Evolutionary conservation across 2,888 invertebrate species (phyloP).

Genomic region (Cylloceria caligata): DNA sequence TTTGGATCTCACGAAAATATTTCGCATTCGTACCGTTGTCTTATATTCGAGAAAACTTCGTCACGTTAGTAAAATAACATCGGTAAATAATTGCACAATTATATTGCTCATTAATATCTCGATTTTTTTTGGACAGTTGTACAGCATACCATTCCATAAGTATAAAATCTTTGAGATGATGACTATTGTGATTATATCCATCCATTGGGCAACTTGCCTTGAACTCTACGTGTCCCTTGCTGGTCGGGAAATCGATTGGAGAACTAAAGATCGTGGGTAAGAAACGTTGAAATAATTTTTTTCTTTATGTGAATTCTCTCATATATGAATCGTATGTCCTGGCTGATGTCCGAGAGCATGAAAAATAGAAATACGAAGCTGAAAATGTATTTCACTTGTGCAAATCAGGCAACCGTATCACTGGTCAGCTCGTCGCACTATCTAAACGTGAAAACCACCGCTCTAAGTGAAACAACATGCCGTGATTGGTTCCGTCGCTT

Average conservation of each 20-base stretch:
- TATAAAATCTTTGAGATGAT: conserved; percentile 75
- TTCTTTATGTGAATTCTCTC: not conserved
- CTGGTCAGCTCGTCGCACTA: conserved; percentile 77
- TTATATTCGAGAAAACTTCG: conserved; percentile 77
- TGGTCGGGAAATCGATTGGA: conserved; percentile 63
- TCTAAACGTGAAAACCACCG: conserved; percentile 74
- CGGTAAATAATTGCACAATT: not conserved
- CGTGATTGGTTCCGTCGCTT: no score
- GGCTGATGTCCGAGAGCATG: conserved; percentile 77
- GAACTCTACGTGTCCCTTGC: conserved; percentile 78
- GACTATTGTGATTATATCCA: conserved; percentile 69
- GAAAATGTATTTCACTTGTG: conserved; percentile 75
- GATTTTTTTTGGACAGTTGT: conserved; percentile 70
- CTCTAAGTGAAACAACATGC: no score
- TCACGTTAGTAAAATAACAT: conserved; percentile 74
- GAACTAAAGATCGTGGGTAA: conserved; percentile 69
- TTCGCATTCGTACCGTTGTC: conserved; percentile 79
- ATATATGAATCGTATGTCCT: conserved; percentile 72
- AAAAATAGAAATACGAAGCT: conserved; percentile 66
- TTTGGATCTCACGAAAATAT: conserved; percentile 78
- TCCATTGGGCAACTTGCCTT: conserved; percentile 81
- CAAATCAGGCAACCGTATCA: conserved; percentile 78
- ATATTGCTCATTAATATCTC: not conserved
- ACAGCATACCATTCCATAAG: conserved; percentile 73
- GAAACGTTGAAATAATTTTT: conserved; percentile 24